Base-by-base conservation (phyloP, 2,797 vertebrate genomes). In the Leptodactylus fallax region DNA sequence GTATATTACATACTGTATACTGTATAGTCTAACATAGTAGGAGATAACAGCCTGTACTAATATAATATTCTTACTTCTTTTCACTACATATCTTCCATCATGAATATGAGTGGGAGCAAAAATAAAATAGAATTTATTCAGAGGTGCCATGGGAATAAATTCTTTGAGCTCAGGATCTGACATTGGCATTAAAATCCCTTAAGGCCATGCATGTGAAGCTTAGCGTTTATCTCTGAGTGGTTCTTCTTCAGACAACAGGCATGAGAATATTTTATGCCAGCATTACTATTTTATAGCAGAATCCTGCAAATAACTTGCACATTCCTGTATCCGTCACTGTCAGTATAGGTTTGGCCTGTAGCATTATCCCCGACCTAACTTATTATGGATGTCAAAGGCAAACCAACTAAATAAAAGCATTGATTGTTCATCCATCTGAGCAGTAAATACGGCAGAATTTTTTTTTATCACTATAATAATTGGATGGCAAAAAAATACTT, bases 181-280 rank as follows among this genome's bases (percentile, higher is more conserved):
- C 81, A 82, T 67, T 53, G 63, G 49, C 63, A 69, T 82, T 51
- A 27, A 69, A 82, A 55, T 23, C 65, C 61, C 81, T 82, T 51
- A 23, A 53, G 63, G 80, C 60, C 19, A 16, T 82, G 49, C 45
- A 67, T 53, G 45, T 82, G 61, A 67, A 65, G 61, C 61, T 53
- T 10, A 53, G 13, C 17, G 14, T 53, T 82, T 82, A 69, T 69
- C 81, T 69, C 61, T 69, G n/a, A 82, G 61, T 51, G 61, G 61
- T 69, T 51, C 69, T 72, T 67, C 23, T 82, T 13, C 63, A 71
- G 65, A 60, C 27, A 71, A 55, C 49, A 21, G 16, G 17, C n/a
- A 83, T 51, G 65, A 67, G 49, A 83, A 71, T 83, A 83, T 83
- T 69, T 55, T 69, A 83, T 67, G 23, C 51, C 23, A 25, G n/a